Base-by-base conservation (phyloP, 2,113 vertebrate genomes). In the Leptobrachium ailaonicum region DNA sequence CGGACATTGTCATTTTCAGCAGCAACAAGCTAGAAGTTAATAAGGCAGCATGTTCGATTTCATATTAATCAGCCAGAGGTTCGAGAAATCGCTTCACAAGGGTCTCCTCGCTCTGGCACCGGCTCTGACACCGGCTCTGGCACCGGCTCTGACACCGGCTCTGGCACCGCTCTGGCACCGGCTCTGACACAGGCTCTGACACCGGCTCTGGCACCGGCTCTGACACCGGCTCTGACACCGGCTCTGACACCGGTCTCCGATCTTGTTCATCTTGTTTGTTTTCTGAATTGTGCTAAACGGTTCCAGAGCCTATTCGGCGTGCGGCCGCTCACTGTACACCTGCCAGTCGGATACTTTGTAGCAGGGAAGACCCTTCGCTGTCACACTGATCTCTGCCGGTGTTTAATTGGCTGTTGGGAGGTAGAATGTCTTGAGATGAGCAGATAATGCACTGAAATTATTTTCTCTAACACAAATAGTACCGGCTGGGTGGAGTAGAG, bases 41-140 rank as follows among this genome's bases (percentile, higher is more conserved):
- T 79, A 79, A 78, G 77, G 69, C 68, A 72, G 67, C 58, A 40
- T 58, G n/a, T 56, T 64, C 43, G 12, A 66, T 72, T 79, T 60
- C 69, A 64, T 79, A 79, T 79, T 79, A 72, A 79, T 79, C 77
- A 79, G 77, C 32, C 68, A 53, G 54, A 71, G 47, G 76, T 70
- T 44, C 45, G 41, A 44, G 68, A 47, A 43, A 62, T 43, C 4
- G 10, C 53, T 56, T 44, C 47, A 2, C 6, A 6, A 4, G 11
- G 43, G 12, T n/a, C 58, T 41, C 42, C 45, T 5, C 58, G 4
- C 14, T 40, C 32, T 13, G 68, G 50, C 77, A 68, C 64, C 75
- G 13, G 14, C 41, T 32, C 20, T 32, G n/a, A n/a, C 20, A 32
- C 20, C 20, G 20, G 4, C 14, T 40, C 32, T 13, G 68, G 50